Percentiles rank a stretch among this genome's conserved stretches.
These are phyloP conservation scores for Pseudoips prasinana DNA, from an alignment of 2,888 invertebrate genomes.

Conservation along the genomic window DNA sequence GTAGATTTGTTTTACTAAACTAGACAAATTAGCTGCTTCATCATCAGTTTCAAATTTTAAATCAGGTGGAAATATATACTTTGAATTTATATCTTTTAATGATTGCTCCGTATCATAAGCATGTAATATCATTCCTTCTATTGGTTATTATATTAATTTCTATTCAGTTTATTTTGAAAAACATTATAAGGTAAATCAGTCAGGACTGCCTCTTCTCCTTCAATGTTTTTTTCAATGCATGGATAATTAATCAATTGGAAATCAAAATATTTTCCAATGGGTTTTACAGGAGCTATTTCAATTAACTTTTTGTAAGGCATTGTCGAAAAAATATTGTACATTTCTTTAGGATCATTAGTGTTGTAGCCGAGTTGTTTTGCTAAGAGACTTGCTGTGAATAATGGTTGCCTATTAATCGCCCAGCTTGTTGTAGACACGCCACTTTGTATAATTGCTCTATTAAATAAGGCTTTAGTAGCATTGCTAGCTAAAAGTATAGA, in stretches of 20 bases:
- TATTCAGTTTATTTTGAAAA: slow-evolving; percentile 35
- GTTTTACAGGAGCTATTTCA: slow-evolving; percentile 8
- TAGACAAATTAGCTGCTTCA: slow-evolving; percentile 35
- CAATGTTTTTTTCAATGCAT: slow-evolving; percentile 51
- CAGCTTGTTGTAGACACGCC: slow-evolving; percentile 60
- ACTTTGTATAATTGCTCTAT: slow-evolving; percentile 65
- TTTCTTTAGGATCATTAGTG: slow-evolving; percentile 54
- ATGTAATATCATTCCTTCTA: slow-evolving; percentile 50
- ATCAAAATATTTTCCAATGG: slow-evolving; percentile 30
- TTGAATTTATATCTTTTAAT: slow-evolving; percentile 36
- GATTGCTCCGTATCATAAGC: slow-evolving; percentile 36
- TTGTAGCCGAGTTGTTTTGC: slow-evolving; percentile 54
- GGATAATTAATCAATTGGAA: slow-evolving; percentile 50
- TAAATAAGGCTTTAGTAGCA: slow-evolving; percentile 50
- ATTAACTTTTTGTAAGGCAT: slow-evolving; percentile 38
- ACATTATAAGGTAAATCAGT: slow-evolving; percentile 55
- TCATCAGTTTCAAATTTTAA: slow-evolving; percentile 42
- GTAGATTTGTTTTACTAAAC: slow-evolving; percentile 57
- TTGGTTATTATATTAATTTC: slow-evolving; percentile 35
- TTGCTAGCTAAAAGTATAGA: slow-evolving; percentile 47
- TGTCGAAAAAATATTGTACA: slow-evolving; percentile 50
- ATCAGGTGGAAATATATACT: slow-evolving; percentile 49
- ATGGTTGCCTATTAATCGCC: slow-evolving; percentile 58
- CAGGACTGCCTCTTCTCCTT: slow-evolving; percentile 45
- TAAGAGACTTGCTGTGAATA: slow-evolving; percentile 53